A percentile compares a stretch with the other conserved stretches of the same genome.
These are phyloP conservation scores for Pempheris klunzingeri DNA, from an alignment of 2,797 vertebrate species.

Conservation along the genomic window DNA sequence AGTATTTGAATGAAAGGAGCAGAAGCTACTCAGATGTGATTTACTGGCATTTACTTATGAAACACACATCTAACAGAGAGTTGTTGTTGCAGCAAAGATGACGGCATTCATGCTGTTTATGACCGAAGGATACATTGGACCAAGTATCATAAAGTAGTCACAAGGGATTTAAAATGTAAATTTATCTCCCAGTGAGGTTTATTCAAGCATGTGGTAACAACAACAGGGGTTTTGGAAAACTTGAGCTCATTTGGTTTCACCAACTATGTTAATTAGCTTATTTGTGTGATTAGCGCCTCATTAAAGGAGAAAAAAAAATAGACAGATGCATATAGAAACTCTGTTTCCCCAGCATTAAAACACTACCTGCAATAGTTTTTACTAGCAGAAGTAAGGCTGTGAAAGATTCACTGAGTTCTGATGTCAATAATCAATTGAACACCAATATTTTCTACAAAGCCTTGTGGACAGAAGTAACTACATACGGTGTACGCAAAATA, in stretches of 20 bases:
- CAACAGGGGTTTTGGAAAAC: constrained; percentile 29
- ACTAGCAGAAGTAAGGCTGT: neutral
- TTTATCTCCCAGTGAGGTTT: neutral
- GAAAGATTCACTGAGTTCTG: neutral
- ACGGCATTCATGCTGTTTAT: neutral
- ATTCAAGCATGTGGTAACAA: constrained; percentile 34
- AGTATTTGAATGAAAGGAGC: neutral
- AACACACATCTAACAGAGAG: neutral
- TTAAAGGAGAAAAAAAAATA: constrained; percentile 19
- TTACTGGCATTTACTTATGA: neutral
- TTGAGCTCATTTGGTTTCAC: constrained; percentile 32
- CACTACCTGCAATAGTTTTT: neutral
- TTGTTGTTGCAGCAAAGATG: neutral
- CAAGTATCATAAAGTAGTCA: neutral
- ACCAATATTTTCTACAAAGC: constrained; percentile 3
- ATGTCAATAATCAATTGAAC: neutral
- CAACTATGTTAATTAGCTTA: constrained; percentile 9
- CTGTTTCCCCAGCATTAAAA: neutral
- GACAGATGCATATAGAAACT: neutral
- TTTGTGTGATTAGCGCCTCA: constrained; percentile 15
- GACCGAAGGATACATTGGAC: neutral
- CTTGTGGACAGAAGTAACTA: no score
- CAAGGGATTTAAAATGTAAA: neutral
- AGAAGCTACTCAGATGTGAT: neutral
- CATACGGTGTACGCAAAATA: neutral